These are phyloP conservation scores for Lymantria monacha DNA, from an alignment of 2,888 invertebrate species.

Conservation along the genomic window DNA sequence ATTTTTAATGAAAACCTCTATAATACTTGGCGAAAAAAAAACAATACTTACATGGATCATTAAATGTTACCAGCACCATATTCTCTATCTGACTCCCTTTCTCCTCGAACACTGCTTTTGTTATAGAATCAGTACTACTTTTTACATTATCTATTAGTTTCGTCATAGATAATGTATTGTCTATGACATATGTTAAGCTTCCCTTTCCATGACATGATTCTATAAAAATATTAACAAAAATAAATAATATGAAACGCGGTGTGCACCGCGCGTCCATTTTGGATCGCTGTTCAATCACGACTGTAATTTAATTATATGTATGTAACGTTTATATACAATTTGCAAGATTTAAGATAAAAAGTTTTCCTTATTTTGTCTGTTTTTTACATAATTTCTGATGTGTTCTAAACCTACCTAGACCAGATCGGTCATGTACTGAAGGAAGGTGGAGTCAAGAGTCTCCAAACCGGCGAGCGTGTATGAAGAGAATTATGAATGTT, in stretches of 20 bases:
- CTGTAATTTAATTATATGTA: background rate
- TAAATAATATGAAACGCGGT: background rate
- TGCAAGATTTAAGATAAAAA: too few relatives aligned
- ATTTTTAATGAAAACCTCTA: too few relatives aligned
- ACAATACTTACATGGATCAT: constrained; percentile 42
- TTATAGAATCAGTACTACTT: constrained; percentile 42
- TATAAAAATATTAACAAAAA: background rate
- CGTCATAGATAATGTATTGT: constrained; percentile 55
- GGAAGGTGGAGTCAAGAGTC: too few relatives aligned
- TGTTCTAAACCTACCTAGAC: too few relatives aligned
- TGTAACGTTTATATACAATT: too few relatives aligned
- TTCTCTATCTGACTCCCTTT: constrained; percentile 48
- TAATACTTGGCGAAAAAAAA: too few relatives aligned
- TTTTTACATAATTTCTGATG: too few relatives aligned
- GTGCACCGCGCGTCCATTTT: background rate
- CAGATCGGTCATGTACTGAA: too few relatives aligned
- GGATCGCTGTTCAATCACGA: background rate
- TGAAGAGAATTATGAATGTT: too few relatives aligned
- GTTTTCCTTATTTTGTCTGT: too few relatives aligned
- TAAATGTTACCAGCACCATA: constrained; percentile 60
- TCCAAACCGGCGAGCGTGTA: too few relatives aligned
- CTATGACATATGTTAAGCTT: constrained; percentile 61
- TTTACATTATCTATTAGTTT: constrained; percentile 54
- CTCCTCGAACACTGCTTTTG: constrained; percentile 45
- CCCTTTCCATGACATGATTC: constrained; percentile 29